phyloP scores from a whole-genome alignment of 2,113 vertebrate species.

The Hepsetus odoe region DNA sequence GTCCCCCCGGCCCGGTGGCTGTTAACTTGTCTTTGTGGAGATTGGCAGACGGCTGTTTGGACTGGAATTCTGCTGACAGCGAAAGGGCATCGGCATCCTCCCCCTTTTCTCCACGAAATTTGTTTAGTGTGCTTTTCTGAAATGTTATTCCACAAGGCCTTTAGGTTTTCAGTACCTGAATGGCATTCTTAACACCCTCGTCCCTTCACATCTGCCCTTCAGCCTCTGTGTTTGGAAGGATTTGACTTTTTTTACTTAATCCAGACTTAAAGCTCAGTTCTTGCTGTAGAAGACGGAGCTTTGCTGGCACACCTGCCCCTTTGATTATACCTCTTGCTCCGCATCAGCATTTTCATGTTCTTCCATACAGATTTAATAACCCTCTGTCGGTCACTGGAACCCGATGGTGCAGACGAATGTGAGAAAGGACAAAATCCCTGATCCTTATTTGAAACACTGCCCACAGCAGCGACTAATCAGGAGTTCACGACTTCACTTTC shows the following conservation, averaged over 20 bases:
- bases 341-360: slow-evolving; percentile 43
- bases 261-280: slow-evolving; percentile 42
- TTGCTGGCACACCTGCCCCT: slow-evolving; percentile 9
- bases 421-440: not conserved
- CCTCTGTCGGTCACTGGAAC: not conserved
- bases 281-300: slow-evolving; percentile 23
- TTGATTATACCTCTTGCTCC: not conserved
- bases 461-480: not conserved
- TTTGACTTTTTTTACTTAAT: slow-evolving; percentile 53
- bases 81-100: slow-evolving; percentile 36
- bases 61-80: slow-evolving; percentile 66
- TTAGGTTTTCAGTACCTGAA: slow-evolving; percentile 9
- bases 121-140: slow-evolving; percentile 41
- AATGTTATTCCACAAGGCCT: slow-evolving; percentile 7
- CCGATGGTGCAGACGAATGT: not conserved
- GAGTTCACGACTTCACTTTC: too few species aligned
- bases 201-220: slow-evolving; percentile 8
- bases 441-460: not conserved
- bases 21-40: slow-evolving; percentile 46
- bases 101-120: slow-evolving; percentile 34
- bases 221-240: slow-evolving; percentile 41
- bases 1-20: slow-evolving; percentile 27
- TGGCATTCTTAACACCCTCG: slow-evolving; percentile 36
- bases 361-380: slow-evolving; percentile 36
- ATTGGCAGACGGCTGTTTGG: slow-evolving; percentile 41